Conservation (phyloP, 1,140 invertebrate species). For the Zaprionus taronus region DNA sequence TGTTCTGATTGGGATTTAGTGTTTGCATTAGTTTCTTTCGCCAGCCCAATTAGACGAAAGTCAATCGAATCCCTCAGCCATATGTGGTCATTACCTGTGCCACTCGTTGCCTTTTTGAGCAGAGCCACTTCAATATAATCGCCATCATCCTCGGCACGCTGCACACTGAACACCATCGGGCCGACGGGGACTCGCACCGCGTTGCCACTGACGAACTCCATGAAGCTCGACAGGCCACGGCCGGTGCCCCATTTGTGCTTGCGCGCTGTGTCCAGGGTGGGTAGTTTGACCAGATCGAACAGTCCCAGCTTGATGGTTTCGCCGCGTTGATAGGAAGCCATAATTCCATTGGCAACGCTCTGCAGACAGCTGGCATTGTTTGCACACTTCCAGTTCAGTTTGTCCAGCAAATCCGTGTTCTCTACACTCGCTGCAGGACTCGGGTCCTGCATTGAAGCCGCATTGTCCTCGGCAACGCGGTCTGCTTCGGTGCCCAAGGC, state of each 20-base stretch:
- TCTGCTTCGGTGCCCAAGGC: conserved; percentile 25
- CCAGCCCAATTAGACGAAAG: conserved; percentile 23
- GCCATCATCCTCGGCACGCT: conserved; percentile 79
- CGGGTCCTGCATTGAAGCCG: conserved; percentile 8
- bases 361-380: conserved; percentile 82
- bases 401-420: conserved; percentile 75
- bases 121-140: conserved; percentile 83
- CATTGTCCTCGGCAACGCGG: not conserved
- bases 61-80: conserved; percentile 27
- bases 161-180: conserved; percentile 82
- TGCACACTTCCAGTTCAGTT: conserved; percentile 81
- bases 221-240: conserved; percentile 70
- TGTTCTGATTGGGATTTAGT: conserved; percentile 19
- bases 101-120: conserved; percentile 71
- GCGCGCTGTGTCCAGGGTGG: conserved; percentile 50
- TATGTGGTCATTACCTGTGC: conserved; percentile 60
- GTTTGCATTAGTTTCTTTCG: conserved; percentile 1
- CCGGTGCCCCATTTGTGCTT: conserved; percentile 71
- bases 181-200: conserved; percentile 79
- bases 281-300: conserved; percentile 76
- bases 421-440: conserved; percentile 45
- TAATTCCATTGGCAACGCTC: conserved; percentile 61
- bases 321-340: conserved; percentile 70
- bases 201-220: conserved; percentile 80
- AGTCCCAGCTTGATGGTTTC: conserved; percentile 80